These are phyloP conservation scores for Pheosia tremula DNA, from an alignment of 2,888 invertebrate genomes.

Conservation along the genomic window DNA sequence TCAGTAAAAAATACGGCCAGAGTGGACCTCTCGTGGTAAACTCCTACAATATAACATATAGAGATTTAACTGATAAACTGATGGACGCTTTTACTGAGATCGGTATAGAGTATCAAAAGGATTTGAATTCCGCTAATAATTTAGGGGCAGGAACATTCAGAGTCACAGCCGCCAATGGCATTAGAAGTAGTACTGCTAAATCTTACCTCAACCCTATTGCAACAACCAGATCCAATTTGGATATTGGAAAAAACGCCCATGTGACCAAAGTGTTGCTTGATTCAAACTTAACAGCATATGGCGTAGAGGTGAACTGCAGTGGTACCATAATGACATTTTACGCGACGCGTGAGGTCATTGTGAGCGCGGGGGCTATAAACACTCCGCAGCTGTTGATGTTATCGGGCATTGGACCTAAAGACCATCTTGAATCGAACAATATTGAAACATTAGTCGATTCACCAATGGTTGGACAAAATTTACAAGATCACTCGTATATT, in stretches of 20 bases:
- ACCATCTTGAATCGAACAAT: not conserved
- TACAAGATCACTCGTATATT: not conserved
- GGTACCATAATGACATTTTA: not conserved
- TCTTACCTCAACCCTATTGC: slow-evolving; percentile 61
- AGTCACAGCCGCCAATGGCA: not conserved
- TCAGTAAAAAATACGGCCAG: slow-evolving; percentile 13
- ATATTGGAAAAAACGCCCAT: slow-evolving; percentile 71
- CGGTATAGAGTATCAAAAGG: not conserved
- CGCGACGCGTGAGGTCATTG: not conserved
- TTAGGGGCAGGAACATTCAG: slow-evolving; percentile 7
- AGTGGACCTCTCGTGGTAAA: slow-evolving; percentile 16
- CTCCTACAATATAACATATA: slow-evolving; percentile 11
- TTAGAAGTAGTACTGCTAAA: slow-evolving; percentile 80
- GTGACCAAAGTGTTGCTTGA: slow-evolving; percentile 80
- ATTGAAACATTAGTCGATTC: not conserved
- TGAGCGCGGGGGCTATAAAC: not conserved
- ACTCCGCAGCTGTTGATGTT: not conserved
- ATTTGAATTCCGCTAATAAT: slow-evolving; percentile 8
- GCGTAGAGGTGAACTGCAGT: slow-evolving; percentile 50
- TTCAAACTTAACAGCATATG: slow-evolving; percentile 58
- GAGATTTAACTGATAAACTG: not conserved
- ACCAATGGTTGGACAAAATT: slow-evolving; percentile 1
- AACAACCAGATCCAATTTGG: slow-evolving; percentile 31
- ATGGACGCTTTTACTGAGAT: slow-evolving; percentile 5
- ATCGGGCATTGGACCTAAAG: slow-evolving; percentile 1